Evolutionary conservation across 2,113 vertebrate genomes (phyloP).

Genomic region (Cavia aperea): DNA sequence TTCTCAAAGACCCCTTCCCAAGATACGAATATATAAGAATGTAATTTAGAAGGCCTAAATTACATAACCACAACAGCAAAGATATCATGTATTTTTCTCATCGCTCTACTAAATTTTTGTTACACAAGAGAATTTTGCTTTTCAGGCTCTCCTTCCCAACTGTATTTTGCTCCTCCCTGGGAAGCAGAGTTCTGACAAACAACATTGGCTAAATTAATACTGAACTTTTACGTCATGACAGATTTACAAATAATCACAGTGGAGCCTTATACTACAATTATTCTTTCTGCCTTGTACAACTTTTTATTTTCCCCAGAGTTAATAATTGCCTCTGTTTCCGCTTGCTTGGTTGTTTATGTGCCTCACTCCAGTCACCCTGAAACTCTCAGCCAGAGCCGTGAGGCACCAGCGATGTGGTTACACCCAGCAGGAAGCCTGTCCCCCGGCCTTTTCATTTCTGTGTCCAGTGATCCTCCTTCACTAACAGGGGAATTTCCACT

Average conservation of each 20-base stretch:
- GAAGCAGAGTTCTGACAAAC: not conserved
- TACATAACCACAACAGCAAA: not conserved
- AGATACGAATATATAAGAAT: not conserved
- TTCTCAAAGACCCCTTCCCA: not conserved
- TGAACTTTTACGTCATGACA: not conserved
- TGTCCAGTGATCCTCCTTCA: not conserved
- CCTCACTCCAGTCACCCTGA: not conserved
- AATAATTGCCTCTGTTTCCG: not conserved
- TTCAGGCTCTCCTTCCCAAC: not conserved
- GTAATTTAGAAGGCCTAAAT: not conserved
- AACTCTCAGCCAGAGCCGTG: not conserved
- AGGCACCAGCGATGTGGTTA: not conserved
- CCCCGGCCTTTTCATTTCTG: not conserved
- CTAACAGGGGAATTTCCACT: not conserved
- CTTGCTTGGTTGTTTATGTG: not conserved
- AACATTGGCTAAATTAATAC: not conserved
- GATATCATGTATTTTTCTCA: not conserved
- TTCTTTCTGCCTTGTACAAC: not conserved
- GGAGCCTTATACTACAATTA: not conserved
- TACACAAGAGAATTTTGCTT: not conserved
- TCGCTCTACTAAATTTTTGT: not conserved
- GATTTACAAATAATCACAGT: not conserved
- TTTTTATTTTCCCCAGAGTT: not conserved
- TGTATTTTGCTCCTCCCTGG: not conserved
- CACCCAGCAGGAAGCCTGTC: too few relatives aligned